These are phyloP conservation scores for Trisateles emortualis DNA, from an alignment of 2,888 invertebrate species.

Conservation along the genomic window DNA sequence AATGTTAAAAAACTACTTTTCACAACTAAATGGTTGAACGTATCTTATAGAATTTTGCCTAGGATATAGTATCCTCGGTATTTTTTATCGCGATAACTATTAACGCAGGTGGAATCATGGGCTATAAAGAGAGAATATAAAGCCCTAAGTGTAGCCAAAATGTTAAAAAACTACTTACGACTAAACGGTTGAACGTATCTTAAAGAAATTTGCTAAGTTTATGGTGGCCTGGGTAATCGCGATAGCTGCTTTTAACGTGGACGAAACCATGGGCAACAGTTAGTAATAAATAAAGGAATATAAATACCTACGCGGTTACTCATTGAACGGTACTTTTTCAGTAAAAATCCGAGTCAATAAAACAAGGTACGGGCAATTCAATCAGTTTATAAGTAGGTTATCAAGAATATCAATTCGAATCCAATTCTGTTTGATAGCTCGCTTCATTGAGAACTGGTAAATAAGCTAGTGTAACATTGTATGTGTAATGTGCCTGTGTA, in stretches of 20 bases:
- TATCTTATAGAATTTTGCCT: too few relatives aligned
- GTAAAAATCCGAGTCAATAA: slow-evolving; percentile 6
- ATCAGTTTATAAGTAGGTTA: slow-evolving; percentile 52
- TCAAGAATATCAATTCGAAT: slow-evolving; percentile 50
- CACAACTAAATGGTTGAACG: too few relatives aligned
- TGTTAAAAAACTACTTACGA: not conserved
- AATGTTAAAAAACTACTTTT: not conserved
- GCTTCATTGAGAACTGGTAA: slow-evolving; percentile 38
- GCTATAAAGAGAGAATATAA: slow-evolving; percentile 5
- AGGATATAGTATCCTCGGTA: too few relatives aligned
- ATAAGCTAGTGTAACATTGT: slow-evolving; percentile 25
- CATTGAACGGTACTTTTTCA: not conserved
- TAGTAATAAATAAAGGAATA: too few relatives aligned
- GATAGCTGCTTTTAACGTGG: too few relatives aligned
- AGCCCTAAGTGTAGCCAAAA: not conserved
- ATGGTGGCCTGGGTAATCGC: too few relatives aligned
- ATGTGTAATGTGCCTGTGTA: slow-evolving; percentile 10
- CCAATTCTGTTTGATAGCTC: slow-evolving; percentile 46
- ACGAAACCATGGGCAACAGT: too few relatives aligned
- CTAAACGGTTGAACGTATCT: too few relatives aligned
- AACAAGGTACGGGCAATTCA: slow-evolving; percentile 23
- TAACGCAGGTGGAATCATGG: too few relatives aligned
- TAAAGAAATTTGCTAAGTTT: too few relatives aligned
- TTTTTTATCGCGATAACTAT: too few relatives aligned
- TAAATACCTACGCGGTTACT: not conserved